Percentiles rank a stretch among this genome's conserved stretches.
Conservation (phyloP, 2,888 invertebrate genomes). For the Clepsis dumicolana region DNA sequence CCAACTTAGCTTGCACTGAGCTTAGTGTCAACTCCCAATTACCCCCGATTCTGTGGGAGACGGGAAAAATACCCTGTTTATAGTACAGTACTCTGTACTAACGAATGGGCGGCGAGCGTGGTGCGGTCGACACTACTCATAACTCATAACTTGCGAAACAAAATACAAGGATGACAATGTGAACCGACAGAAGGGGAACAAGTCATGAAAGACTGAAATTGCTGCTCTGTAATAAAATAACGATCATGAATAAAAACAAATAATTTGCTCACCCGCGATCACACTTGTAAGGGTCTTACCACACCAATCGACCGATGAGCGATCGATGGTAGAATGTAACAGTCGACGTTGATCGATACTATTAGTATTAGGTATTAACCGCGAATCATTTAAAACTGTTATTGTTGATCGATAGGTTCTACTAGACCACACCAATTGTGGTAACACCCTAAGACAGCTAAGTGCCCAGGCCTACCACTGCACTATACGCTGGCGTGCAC, state of each 20-base stretch:
- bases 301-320: no score
- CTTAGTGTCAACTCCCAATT: constrained; percentile 14
- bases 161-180: constrained; percentile 61
- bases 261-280: background rate
- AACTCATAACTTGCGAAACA: constrained; percentile 65
- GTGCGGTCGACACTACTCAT: constrained; percentile 52
- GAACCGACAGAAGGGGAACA: constrained; percentile 22
- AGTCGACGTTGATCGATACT: no score
- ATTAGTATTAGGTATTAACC: no score
- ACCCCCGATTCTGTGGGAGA: constrained; percentile 55
- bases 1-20: constrained; percentile 21
- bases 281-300: no score
- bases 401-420: no score
- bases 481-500: no score
- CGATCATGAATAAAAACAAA: no score
- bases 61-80: constrained; percentile 45
- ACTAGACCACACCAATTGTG: no score
- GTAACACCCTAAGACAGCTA: no score
- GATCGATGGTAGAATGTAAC: no score
- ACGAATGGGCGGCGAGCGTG: constrained; percentile 20
- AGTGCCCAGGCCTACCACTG: no score
- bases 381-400: no score
- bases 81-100: background rate
- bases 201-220: constrained; percentile 36
- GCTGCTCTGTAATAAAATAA: constrained; percentile 46